phyloP scores from a whole-genome alignment of 2,888 invertebrate genomes.

The Polyommatus iphigenia region DNA sequence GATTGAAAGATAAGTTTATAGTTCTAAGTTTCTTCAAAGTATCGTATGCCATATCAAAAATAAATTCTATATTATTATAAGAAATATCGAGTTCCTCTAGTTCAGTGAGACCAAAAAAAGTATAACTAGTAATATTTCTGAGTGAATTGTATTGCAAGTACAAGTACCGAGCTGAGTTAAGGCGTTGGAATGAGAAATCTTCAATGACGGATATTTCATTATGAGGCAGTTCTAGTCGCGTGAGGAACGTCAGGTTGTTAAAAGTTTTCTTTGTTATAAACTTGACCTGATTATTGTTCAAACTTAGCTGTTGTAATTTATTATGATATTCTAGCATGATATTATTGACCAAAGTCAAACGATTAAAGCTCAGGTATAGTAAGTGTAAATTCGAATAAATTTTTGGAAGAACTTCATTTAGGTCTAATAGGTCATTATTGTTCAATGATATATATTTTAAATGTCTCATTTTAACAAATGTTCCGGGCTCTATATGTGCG shows the following conservation, averaged over 20 bases:
- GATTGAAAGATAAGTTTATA: conserved; percentile 90
- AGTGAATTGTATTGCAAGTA: conserved; percentile 89
- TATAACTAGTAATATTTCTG: conserved; percentile 84
- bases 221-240: conserved; percentile 87
- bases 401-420: conserved; percentile 89
- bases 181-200: conserved; percentile 88
- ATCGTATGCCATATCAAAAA: conserved; percentile 88
- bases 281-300: conserved; percentile 88
- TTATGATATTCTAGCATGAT: conserved; percentile 88
- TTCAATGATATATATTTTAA: conserved; percentile 92
- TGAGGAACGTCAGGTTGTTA: conserved; percentile 86
- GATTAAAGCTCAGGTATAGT: conserved; percentile 89
- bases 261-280: conserved; percentile 87
- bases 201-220: conserved; percentile 90
- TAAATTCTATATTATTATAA: conserved; percentile 83
- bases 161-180: conserved; percentile 87
- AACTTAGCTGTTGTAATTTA: conserved; percentile 90
- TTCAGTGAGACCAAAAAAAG: conserved; percentile 87
- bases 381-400: conserved; percentile 85
- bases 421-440: conserved; percentile 86
- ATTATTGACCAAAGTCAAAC: conserved; percentile 85
- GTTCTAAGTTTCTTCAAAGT: conserved; percentile 87
- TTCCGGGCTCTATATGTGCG: conserved; percentile 88
- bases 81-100: conserved; percentile 90
- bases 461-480: conserved; percentile 85